Evolutionary conservation across 2,797 vertebrate genomes (phyloP), one percentile per base, ranked within the genome.

Genomic region (Otus scops): DNA sequence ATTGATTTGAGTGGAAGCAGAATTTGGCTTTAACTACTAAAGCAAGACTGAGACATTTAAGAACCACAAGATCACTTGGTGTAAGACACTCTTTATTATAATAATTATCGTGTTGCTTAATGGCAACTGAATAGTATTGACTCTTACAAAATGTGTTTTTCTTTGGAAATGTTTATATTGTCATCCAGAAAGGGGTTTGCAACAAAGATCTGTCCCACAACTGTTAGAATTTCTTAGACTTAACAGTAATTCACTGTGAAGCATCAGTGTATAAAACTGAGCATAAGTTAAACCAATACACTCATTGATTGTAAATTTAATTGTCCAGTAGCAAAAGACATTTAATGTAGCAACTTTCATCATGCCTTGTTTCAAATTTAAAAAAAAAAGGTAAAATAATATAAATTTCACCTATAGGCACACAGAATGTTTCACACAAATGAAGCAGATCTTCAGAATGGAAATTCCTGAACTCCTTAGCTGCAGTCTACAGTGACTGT

Each of bases 21-120:
- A 70, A 78, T 91, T 91, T 92, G 85, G 41, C 85, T 48, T 20
- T 64, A 73, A 90, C 67, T 88, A 95, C 80, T 94, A 68, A 96
- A 93, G 76, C 87, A 93, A 85, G 76, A 11, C 51, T 10, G 67
- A 95, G 73, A 77, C 60, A 82, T 94, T 88, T 48, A 79, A 88
- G 93, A 92, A 93, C 95, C 94, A 90, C 90, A 96, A 91, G 91
- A 94, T 78, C 56, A 73, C 61, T 93, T 87, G 48, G 67, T 92
- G 39, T 57, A 92, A 94, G 68, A 85, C 57, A 82, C 70, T 92
- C 50, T 85, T 80, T 83, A 92, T 96, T 92, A 92, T 75, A 73
- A 80, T 78, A 95, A 96, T 94, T 94, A 94, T 39, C 88, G 83
- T 94, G 75, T 97, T 97, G 88, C 92, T 94, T 93, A 94, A 93